phyloP scores from a whole-genome alignment of 2,888 invertebrate genomes.

The Celastrina argiolus region DNA sequence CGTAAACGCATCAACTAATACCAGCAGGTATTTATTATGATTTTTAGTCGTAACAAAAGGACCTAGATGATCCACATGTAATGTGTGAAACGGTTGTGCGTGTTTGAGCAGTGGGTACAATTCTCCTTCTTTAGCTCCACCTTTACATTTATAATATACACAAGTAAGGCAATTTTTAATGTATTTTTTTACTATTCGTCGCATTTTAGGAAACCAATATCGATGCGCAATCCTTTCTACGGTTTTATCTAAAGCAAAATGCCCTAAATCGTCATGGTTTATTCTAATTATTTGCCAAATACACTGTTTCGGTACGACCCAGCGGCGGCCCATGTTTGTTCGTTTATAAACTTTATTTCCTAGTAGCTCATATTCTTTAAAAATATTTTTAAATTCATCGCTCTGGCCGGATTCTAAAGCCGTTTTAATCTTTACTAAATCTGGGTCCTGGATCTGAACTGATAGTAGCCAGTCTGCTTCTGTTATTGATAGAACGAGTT shows the following conservation, averaged over 20 bases:
- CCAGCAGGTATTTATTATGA: background rate
- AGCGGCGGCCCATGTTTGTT: conserved; percentile 35
- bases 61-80: conserved; percentile 16
- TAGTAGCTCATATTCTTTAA: background rate
- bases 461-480: no score
- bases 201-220: background rate
- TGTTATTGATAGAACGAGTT: no score
- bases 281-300: conserved; percentile 35
- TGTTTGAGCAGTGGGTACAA: background rate
- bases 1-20: background rate
- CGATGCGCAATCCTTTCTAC: background rate
- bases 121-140: background rate
- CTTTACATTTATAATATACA: conserved; percentile 14
- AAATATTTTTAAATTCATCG: background rate
- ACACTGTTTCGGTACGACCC: conserved; percentile 38
- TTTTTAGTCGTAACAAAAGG: background rate
- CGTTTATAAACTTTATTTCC: conserved; percentile 35
- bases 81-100: conserved; percentile 7
- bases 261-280: conserved; percentile 37
- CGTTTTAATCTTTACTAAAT: no score
- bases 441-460: no score
- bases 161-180: conserved; percentile 12
- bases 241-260: conserved; percentile 5
- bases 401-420: conserved; percentile 24
- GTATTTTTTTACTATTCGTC: background rate